Evolutionary conservation across 2,888 invertebrate genomes (phyloP).

Genomic region (Lasioglossum leucozonium): DNA sequence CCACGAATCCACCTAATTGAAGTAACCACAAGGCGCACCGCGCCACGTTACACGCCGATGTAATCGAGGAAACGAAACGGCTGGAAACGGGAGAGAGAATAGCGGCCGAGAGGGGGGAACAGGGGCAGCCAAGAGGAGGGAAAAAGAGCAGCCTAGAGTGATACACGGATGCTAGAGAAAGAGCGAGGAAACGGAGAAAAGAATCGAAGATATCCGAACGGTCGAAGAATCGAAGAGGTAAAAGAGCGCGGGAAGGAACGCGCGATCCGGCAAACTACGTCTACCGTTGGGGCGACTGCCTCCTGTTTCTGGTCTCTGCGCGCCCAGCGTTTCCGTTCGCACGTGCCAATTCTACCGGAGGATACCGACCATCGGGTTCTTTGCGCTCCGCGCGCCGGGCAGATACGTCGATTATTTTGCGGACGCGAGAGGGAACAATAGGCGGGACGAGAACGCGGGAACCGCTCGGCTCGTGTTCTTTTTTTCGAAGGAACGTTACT

Average conservation of each 20-base stretch:
- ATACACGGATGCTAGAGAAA: background rate
- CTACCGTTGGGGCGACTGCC: slow-evolving; percentile 80
- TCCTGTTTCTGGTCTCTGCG: slow-evolving; percentile 77
- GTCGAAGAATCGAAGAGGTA: slow-evolving; percentile 16
- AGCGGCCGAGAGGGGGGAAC: background rate
- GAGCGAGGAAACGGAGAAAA: background rate
- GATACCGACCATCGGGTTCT: background rate
- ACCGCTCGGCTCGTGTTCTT: background rate
- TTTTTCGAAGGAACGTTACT: background rate
- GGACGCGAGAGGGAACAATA: slow-evolving; percentile 3
- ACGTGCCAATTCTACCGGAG: slow-evolving; percentile 74
- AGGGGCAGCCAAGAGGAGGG: slow-evolving; percentile 14
- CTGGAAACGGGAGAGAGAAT: background rate
- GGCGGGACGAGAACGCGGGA: background rate
- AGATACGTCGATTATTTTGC: slow-evolving; percentile 2
- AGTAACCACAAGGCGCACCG: slow-evolving; percentile 83
- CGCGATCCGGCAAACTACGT: slow-evolving; percentile 62
- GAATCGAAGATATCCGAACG: background rate
- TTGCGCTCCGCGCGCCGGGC: background rate
- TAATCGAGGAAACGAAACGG: slow-evolving; percentile 46
- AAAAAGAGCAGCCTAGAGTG: background rate
- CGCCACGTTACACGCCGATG: slow-evolving; percentile 70
- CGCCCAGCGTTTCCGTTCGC: slow-evolving; percentile 78
- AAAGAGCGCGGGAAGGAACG: slow-evolving; percentile 37
- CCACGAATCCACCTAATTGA: slow-evolving; percentile 83